phyloP scores from a whole-genome alignment of 2,113 vertebrate genomes.

The Phyllopteryx taeniolatus region DNA sequence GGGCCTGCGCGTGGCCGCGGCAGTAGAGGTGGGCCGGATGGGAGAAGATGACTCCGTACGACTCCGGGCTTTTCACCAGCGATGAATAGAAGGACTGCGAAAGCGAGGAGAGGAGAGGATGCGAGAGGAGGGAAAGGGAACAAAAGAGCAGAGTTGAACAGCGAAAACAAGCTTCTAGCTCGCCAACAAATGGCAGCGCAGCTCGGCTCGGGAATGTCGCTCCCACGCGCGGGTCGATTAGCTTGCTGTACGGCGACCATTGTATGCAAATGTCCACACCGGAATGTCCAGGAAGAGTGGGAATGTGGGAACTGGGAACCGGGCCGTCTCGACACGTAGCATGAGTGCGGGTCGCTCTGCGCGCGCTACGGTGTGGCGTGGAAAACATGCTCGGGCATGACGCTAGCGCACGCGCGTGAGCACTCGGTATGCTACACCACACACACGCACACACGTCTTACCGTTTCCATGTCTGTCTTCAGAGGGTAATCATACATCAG shows the following conservation, averaged over 20 bases:
- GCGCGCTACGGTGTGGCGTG: constrained; percentile 24
- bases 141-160: constrained; percentile 46
- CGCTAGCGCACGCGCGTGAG: constrained; percentile 10
- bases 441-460: constrained; percentile 51
- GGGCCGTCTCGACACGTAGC: constrained; percentile 63
- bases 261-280: constrained; percentile 68
- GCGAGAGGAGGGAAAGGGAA: constrained; percentile 33
- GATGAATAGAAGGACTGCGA: constrained; percentile 59
- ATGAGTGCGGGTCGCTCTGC: constrained; percentile 25
- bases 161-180: constrained; percentile 50
- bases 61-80: constrained; percentile 58
- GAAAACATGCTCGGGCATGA: constrained; percentile 50
- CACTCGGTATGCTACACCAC: constrained; percentile 6
- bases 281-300: constrained; percentile 69
- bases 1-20: constrained; percentile 44
- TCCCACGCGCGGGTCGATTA: constrained; percentile 36
- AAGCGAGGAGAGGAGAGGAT: constrained; percentile 38
- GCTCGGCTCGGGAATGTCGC: constrained; percentile 26
- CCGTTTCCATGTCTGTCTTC: constrained; percentile 94
- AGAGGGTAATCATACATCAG: constrained; percentile 95
- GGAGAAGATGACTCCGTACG: constrained; percentile 65
- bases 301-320: constrained; percentile 59
- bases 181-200: constrained; percentile 31
- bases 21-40: constrained; percentile 56
- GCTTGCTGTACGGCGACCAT: constrained; percentile 44